Percentiles rank a stretch among this genome's conserved stretches.
Conservation (phyloP, 2,113 vertebrate genomes). For the Orycteropus afer region DNA sequence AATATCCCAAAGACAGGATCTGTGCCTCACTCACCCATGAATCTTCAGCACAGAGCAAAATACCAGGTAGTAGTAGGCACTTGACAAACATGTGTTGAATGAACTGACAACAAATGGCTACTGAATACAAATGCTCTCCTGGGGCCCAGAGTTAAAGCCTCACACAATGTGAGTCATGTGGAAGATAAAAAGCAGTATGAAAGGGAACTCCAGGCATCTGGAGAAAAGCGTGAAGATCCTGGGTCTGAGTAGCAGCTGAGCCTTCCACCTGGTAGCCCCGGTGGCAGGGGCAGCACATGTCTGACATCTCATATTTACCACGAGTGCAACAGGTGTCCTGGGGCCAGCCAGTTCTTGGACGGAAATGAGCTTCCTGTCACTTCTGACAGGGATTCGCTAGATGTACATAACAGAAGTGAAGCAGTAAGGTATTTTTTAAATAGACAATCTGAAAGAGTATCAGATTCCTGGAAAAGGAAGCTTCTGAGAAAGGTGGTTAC, state of each 20-base stretch:
- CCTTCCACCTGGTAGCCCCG: slow-evolving; percentile 19
- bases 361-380: slow-evolving; percentile 64
- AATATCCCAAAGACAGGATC: background rate
- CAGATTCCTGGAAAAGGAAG: slow-evolving; percentile 63
- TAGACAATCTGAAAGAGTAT: slow-evolving; percentile 61
- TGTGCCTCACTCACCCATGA: background rate
- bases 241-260: slow-evolving; percentile 61
- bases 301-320: slow-evolving; percentile 46
- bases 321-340: slow-evolving; percentile 45
- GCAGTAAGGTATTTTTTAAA: slow-evolving; percentile 30
- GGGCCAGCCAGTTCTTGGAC: background rate
- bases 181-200: slow-evolving; percentile 59
- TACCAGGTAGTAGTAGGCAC: background rate
- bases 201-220: slow-evolving; percentile 1
- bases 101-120: slow-evolving; percentile 24
- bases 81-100: slow-evolving; percentile 7
- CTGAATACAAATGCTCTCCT: background rate
- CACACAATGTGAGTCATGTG: slow-evolving; percentile 25
- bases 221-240: background rate
- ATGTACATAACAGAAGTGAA: slow-evolving; percentile 23
- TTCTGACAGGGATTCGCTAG: background rate
- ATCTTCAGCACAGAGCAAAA: background rate
- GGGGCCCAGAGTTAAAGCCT: slow-evolving; percentile 38
- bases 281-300: slow-evolving; percentile 17
- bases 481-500: slow-evolving; percentile 65